Evolutionary conservation across 2,113 vertebrate species (phyloP).

Genomic region (Percopsis transmontana): DNA sequence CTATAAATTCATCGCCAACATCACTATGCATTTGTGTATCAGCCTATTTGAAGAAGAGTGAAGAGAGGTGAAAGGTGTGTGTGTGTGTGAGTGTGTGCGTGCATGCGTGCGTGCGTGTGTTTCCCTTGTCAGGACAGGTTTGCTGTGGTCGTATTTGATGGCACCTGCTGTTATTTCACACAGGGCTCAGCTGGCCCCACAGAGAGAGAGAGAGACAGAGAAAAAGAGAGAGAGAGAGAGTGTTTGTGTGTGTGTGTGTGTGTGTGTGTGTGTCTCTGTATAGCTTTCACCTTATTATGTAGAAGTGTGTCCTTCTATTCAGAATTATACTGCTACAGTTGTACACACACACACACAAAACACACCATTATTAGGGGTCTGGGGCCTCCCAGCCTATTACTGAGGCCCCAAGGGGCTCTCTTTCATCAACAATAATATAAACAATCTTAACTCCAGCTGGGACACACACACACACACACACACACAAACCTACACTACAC

Average conservation of each 20-base stretch:
- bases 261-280: slow-evolving; percentile 46
- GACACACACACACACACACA: slow-evolving; percentile 24
- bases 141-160: slow-evolving; percentile 65
- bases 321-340: slow-evolving; percentile 51
- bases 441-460: slow-evolving; percentile 68
- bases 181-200: slow-evolving; percentile 67
- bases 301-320: slow-evolving; percentile 58
- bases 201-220: background rate
- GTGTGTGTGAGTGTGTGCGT: slow-evolving; percentile 9
- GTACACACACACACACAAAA: slow-evolving; percentile 25
- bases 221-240: background rate
- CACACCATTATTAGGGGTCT: slow-evolving; percentile 61
- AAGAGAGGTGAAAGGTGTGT: slow-evolving; percentile 12
- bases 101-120: slow-evolving; percentile 32
- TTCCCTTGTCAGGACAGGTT: slow-evolving; percentile 55
- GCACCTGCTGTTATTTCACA: slow-evolving; percentile 71
- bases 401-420: slow-evolving; percentile 50
- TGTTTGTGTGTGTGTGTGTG: slow-evolving; percentile 16
- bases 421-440: slow-evolving; percentile 69
- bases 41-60: slow-evolving; percentile 1
- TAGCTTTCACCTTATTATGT: slow-evolving; percentile 54
- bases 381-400: slow-evolving; percentile 64
- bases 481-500: slow-evolving; percentile 21
- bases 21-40: slow-evolving; percentile 10
- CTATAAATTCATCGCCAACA: background rate